Evolutionary conservation across 2,797 vertebrate genomes (phyloP), one percentile per base, ranked within the genome.

Genomic region (Scyliorhinus canicula): DNA sequence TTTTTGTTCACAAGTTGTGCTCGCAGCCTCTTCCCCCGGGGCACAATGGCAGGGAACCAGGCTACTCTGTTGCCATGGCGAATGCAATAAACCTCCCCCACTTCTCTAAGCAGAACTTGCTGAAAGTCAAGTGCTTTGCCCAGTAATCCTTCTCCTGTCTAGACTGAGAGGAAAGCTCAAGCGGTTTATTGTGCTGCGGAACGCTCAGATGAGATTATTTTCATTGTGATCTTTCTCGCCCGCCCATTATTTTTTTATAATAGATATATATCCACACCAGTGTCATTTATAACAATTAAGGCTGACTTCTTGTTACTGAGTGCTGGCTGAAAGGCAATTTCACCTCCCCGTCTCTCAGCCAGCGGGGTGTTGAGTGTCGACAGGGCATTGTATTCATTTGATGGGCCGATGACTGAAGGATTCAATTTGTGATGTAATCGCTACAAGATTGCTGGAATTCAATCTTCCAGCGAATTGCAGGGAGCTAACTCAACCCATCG

Each of bases 121-220:
- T 71, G 69, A 94, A 94, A 94, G 93, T 94, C 93, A 94, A 94
- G 93, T 94, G 93, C 67, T 94, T 94, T 94, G 93, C 67, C 93
- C 93, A 69, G 93, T 94, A 94, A 94, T 94, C 63, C 47, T 94
- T 74, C 67, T 94, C 67, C 93, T 94, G 93, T 93, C 93, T 94
- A 60, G 67, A 74, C 93, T 71, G 93, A 94, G 52, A 94, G 93
- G 5, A 71, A 94, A 74, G 67, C 93, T 74, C 93, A 74, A 94
- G 93, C 60, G 16, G 93, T 94, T 94, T 94, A 94, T 94, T 94
- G 93, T 94, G 47, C 67, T 50, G 44, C 47, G 47, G n/a, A 55
- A 94, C 40, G n/a, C 93, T 69, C 47, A 35, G 69, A 74, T 94
- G 69, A 71, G 93, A 74, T 94, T 69, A 94, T 94, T 52, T 94